These are phyloP conservation scores for Copidosoma aretas DNA, from an alignment of 2,888 invertebrate species.

Conservation along the genomic window DNA sequence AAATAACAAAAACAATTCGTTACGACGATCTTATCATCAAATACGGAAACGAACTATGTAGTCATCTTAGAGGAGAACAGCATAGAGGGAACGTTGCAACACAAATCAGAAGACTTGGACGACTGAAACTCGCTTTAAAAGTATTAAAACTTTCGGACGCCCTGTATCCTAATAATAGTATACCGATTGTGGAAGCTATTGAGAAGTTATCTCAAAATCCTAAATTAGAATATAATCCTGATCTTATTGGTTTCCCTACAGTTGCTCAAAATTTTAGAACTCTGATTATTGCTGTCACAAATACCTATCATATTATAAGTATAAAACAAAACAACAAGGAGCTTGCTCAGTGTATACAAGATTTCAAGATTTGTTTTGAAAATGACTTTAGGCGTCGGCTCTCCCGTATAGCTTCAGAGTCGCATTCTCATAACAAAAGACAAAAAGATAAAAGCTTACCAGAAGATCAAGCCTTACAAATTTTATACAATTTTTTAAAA, in stretches of 20 bases:
- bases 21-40: slow-evolving; percentile 3
- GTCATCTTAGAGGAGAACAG: not conserved
- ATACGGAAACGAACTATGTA: not conserved
- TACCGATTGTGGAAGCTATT: not conserved
- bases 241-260: not conserved
- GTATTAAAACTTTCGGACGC: not conserved
- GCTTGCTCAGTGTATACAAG: not conserved
- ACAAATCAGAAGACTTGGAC: not conserved
- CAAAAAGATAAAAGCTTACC: not conserved
- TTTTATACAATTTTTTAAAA: not conserved
- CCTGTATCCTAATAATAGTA: not conserved
- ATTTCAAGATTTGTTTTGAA: not conserved
- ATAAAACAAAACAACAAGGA: not conserved
- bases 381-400: not conserved
- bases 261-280: slow-evolving; percentile 2
- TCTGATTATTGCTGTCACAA: not conserved
- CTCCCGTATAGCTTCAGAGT: not conserved
- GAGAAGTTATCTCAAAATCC: not conserved
- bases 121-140: not conserved
- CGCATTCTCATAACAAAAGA: not conserved
- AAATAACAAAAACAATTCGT: not conserved
- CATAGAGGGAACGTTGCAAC: not conserved
- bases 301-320: too few relatives aligned
- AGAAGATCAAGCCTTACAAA: not conserved
- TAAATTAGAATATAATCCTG: not conserved